phyloP scores from a whole-genome alignment of 1,140 invertebrate genomes.

The Danaus plexippus region DNA sequence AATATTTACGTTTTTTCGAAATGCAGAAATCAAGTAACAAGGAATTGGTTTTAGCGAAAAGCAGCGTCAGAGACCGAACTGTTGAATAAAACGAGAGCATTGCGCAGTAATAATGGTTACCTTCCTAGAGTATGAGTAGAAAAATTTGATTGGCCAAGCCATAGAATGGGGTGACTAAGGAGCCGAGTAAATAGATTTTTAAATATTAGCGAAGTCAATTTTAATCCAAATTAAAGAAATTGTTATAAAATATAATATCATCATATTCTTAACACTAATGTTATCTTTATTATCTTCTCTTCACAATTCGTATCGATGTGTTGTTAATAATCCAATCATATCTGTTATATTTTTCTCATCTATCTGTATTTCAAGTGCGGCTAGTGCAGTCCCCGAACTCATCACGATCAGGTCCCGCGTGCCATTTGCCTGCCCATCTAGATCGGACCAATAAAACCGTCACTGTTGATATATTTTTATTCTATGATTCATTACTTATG shows the following conservation, averaged over 20 bases:
- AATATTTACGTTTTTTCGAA: conserved; percentile 70
- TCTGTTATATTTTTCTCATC: conserved; percentile 18
- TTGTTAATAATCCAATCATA: conserved; percentile 7
- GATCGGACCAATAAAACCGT: conserved; percentile 31
- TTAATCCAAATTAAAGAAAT: too few species aligned
- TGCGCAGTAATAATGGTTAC: conserved; percentile 57
- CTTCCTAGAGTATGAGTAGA: conserved; percentile 47
- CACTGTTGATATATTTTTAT: conserved; percentile 15
- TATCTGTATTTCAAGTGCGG: conserved; percentile 19
- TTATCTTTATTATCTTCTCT: too few species aligned
- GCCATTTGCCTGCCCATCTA: conserved; percentile 46
- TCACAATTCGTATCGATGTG: too few species aligned
- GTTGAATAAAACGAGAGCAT: conserved; percentile 58
- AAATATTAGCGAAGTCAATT: too few species aligned
- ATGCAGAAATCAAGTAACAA: conserved; percentile 70
- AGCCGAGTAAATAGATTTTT: conserved; percentile 19
- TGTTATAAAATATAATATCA: too few species aligned
- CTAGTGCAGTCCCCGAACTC: conserved; percentile 57
- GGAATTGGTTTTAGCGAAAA: conserved; percentile 67
- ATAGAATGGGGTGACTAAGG: conserved; percentile 20
- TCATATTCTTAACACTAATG: too few species aligned
- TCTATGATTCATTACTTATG: not conserved
- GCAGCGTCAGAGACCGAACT: conserved; percentile 49
- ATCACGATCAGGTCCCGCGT: conserved; percentile 56
- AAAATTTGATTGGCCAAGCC: conserved; percentile 25